Conservation (phyloP, 2,888 invertebrate genomes). For the Acrobasis suavella region DNA sequence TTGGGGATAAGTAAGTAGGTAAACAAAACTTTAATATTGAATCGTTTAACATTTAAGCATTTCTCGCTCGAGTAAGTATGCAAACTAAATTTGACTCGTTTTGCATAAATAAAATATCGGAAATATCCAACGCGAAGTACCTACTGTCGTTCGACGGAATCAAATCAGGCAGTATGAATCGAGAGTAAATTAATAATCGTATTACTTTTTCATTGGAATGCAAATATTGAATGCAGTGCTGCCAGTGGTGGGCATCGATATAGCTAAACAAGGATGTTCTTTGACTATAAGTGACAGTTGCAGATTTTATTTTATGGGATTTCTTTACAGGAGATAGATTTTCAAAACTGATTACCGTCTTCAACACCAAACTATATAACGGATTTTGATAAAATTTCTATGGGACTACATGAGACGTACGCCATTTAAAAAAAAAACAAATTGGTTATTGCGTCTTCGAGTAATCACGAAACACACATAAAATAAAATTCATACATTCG, state of each 20-base stretch:
- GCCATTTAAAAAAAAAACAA: no score
- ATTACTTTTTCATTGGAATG: slow-evolving; percentile 79
- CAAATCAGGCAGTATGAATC: slow-evolving; percentile 64
- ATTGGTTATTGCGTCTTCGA: no score
- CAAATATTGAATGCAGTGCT: slow-evolving; percentile 78
- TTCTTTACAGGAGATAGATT: no score
- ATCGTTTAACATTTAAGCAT: no score
- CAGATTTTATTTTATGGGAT: slow-evolving; percentile 3
- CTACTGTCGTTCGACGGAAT: slow-evolving; percentile 57
- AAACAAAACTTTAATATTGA: no score
- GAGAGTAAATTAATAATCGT: slow-evolving; percentile 79
- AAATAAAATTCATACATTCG: no score
- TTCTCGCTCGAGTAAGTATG: slow-evolving; percentile 29
- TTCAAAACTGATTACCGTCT: no score
- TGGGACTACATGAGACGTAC: no score
- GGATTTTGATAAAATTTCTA: no score
- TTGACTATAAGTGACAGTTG: slow-evolving; percentile 25
- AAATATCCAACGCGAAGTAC: slow-evolving; percentile 42
- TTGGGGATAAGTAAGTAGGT: no score
- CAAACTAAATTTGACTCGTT: slow-evolving; percentile 58
- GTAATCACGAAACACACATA: no score
- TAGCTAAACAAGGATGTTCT: slow-evolving; percentile 29
- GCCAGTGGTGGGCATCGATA: slow-evolving; percentile 59
- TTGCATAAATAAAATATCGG: slow-evolving; percentile 66
- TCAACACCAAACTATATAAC: no score